A percentile compares a stretch with the other conserved stretches of the same genome.
These are phyloP conservation scores for Heliconius congener DNA, from an alignment of 1,140 invertebrate species.

Conservation along the genomic window DNA sequence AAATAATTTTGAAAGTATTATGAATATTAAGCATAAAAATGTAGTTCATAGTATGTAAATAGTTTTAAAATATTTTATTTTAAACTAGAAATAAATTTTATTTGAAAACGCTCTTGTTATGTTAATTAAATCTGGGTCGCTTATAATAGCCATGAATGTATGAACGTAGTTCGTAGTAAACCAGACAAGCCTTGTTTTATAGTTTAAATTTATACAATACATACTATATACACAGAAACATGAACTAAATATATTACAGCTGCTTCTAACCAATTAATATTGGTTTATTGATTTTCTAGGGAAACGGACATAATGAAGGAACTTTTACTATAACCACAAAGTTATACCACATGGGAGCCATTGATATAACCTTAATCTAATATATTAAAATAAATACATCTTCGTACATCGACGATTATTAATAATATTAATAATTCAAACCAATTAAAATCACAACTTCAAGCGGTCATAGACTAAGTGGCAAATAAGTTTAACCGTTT, in stretches of 20 bases:
- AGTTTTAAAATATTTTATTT: background rate
- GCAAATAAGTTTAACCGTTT: background rate
- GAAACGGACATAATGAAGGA: background rate
- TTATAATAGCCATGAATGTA: background rate
- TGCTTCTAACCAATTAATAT: background rate
- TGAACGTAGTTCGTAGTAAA: background rate
- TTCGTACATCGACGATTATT: background rate
- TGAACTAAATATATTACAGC: background rate
- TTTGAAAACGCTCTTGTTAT: background rate
- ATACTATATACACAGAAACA: background rate
- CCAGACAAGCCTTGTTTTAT: background rate
- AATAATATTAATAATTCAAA: background rate
- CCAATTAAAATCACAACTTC: background rate
- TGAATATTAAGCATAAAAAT: background rate
- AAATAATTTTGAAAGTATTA: background rate
- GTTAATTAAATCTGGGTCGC: constrained; percentile 8
- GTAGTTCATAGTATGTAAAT: no score
- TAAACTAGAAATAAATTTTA: background rate
- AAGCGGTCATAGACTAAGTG: background rate
- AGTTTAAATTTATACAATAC: background rate
- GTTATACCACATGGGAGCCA: no score
- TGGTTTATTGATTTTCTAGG: background rate
- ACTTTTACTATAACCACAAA: background rate
- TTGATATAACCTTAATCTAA: background rate
- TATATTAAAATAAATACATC: background rate